These are phyloP conservation scores for Eulacestoma nigropectus DNA, from an alignment of 2,113 vertebrate genomes.

Conservation along the genomic window DNA sequence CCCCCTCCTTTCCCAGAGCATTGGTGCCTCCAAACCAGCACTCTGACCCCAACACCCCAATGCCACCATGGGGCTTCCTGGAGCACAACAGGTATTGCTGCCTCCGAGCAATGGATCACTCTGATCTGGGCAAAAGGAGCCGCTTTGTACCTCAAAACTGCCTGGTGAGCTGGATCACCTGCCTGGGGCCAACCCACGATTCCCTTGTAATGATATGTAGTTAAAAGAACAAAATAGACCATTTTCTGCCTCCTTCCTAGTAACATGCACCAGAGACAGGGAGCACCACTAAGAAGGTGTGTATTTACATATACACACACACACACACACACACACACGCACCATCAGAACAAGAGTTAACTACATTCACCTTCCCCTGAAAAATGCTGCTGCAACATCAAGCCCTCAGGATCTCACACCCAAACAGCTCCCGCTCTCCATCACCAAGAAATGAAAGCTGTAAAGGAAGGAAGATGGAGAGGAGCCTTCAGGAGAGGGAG, in stretches of 20 bases:
- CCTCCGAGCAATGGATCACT: not conserved
- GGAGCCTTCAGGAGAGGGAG: not conserved
- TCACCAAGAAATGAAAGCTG: slow-evolving; percentile 6
- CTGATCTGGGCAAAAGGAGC: not conserved
- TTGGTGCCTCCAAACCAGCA: not conserved
- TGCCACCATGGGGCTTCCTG: not conserved
- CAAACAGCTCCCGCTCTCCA: slow-evolving; percentile 8
- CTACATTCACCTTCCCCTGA: not conserved
- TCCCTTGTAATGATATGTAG: not conserved
- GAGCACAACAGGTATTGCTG: not conserved
- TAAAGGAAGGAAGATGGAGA: slow-evolving; percentile 23
- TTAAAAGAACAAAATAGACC: not conserved
- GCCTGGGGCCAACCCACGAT: not conserved
- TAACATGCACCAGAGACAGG: rapidly evolving
- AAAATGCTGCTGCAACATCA: not conserved
- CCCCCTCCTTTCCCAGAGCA: not conserved
- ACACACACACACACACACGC: not conserved
- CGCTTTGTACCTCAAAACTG: not conserved
- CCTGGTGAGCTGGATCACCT: not conserved
- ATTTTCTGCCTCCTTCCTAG: not conserved
- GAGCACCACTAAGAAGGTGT: not conserved
- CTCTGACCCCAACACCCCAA: not conserved
- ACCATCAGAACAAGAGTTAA: not conserved
- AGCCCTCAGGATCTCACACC: slow-evolving; percentile 31
- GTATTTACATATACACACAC: not conserved